These are phyloP conservation scores for Paramisgurnus dabryanus DNA, from an alignment of 2,113 vertebrate species.

Conservation along the genomic window DNA sequence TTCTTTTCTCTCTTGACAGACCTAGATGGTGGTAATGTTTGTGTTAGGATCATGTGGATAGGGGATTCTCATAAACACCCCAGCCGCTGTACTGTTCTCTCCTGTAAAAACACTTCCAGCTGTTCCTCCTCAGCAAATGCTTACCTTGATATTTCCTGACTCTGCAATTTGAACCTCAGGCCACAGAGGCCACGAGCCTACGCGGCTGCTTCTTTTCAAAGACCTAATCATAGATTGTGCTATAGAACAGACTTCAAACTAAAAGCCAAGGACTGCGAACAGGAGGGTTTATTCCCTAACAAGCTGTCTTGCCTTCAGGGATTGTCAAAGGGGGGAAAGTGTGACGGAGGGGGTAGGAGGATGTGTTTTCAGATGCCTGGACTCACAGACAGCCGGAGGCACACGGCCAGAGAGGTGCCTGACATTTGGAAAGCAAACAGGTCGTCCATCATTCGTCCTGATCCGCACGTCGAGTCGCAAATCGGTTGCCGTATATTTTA, in stretches of 20 bases:
- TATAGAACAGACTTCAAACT: conserved; percentile 40
- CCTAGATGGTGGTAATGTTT: not conserved
- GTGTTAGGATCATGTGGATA: conserved; percentile 6
- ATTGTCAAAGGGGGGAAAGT: conserved; percentile 16
- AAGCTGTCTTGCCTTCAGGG: conserved; percentile 42
- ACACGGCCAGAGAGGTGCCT: conserved; percentile 58
- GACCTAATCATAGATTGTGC: conserved; percentile 57
- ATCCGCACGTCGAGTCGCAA: not conserved
- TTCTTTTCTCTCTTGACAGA: conserved; percentile 1
- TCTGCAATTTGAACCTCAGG: conserved; percentile 59
- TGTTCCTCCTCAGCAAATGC: conserved; percentile 58
- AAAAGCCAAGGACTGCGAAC: conserved; percentile 42
- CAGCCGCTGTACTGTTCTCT: conserved; percentile 29
- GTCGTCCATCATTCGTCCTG: conserved; percentile 1
- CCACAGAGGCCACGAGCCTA: conserved; percentile 10
- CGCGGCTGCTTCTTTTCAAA: conserved; percentile 55
- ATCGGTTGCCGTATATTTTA: not conserved
- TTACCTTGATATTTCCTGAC: conserved; percentile 65
- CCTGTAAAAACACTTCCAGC: conserved; percentile 62
- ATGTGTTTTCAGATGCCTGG: conserved; percentile 23
- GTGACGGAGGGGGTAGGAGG: not conserved
- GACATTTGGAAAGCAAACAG: conserved; percentile 53
- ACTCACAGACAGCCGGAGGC: conserved; percentile 52
- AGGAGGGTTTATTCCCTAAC: conserved; percentile 61
- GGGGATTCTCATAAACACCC: conserved; percentile 47